Percentiles rank a stretch among this genome's conserved stretches.
Conservation (phyloP, 1,140 invertebrate species). For the Musca vetustissima region DNA sequence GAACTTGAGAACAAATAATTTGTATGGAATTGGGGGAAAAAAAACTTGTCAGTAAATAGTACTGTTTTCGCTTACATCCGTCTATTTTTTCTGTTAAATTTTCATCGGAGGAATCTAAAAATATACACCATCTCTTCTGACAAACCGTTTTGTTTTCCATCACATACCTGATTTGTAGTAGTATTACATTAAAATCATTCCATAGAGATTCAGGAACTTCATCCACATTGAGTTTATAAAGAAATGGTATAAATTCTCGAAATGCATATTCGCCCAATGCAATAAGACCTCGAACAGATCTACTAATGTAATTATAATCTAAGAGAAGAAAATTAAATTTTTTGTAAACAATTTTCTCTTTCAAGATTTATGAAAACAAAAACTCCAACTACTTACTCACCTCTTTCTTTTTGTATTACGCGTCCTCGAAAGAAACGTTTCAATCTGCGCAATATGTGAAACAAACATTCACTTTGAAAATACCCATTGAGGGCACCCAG, state of each 20-base stretch:
- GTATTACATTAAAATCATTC: slow-evolving; percentile 37
- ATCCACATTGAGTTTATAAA: slow-evolving; percentile 42
- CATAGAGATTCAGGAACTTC: slow-evolving; percentile 41
- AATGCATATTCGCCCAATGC: slow-evolving; percentile 52
- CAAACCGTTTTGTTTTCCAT: no score
- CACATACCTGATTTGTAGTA: no score
- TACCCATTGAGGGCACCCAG: slow-evolving; percentile 44
- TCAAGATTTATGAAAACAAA: background rate
- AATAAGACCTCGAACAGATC: slow-evolving; percentile 43
- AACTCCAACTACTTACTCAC: no score
- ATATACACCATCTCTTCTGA: no score
- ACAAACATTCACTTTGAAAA: slow-evolving; percentile 46
- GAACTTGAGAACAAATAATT: no score
- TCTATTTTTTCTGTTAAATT: background rate
- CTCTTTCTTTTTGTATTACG: slow-evolving; percentile 38
- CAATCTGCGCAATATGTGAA: slow-evolving; percentile 43
- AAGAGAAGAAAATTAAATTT: background rate
- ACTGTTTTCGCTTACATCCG: no score
- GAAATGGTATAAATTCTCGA: slow-evolving; percentile 51
- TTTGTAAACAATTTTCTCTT: no score
- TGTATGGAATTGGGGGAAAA: no score
- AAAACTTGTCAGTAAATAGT: no score
- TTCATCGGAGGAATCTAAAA: background rate
- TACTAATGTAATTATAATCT: slow-evolving; percentile 47
- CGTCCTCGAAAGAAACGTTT: slow-evolving; percentile 44